phyloP scores from a whole-genome alignment of 1,140 invertebrate genomes.

The Paramacrobiotus metropolitanus region DNA sequence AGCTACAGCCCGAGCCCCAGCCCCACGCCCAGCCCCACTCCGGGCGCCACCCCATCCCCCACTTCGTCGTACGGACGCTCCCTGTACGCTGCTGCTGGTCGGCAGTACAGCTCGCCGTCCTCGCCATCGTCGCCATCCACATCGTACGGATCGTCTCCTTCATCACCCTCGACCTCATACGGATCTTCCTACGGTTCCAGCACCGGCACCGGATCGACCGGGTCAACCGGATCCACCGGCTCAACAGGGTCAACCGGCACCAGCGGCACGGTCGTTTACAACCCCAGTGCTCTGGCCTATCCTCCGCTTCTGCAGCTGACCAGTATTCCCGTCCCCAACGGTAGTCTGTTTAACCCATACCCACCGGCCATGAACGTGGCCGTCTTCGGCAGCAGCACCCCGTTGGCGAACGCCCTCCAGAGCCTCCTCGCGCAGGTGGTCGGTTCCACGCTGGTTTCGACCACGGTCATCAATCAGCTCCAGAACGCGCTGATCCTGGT shows the following conservation, averaged over 20 bases:
- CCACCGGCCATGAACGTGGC: not conserved
- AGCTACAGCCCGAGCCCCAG: too few species aligned
- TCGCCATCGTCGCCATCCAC: not conserved
- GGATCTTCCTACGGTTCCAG: not conserved
- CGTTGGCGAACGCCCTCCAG: not conserved
- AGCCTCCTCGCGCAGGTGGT: not conserved
- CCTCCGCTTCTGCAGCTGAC: not conserved
- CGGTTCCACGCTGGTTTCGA: not conserved
- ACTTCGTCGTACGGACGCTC: too few species aligned
- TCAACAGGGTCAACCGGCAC: not conserved
- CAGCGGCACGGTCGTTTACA: constrained; percentile 1
- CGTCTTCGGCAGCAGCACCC: not conserved
- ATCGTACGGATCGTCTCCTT: not conserved
- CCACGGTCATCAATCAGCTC: not conserved
- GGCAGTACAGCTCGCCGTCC: too few species aligned
- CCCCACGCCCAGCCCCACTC: too few species aligned
- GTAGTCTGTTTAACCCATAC: not conserved
- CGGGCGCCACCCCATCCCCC: too few species aligned
- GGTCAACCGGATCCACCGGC: not conserved
- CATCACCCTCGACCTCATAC: not conserved
- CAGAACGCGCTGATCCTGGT: not conserved
- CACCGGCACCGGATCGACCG: not conserved
- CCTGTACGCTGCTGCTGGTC: too few species aligned
- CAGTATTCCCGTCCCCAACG: not conserved
- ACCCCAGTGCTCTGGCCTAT: not conserved